These are phyloP conservation scores for Chrysaora quinquecirrha DNA, from an alignment of 30 jellyfish, hydroid and myxozoan genomes.

Conservation along the genomic window DNA sequence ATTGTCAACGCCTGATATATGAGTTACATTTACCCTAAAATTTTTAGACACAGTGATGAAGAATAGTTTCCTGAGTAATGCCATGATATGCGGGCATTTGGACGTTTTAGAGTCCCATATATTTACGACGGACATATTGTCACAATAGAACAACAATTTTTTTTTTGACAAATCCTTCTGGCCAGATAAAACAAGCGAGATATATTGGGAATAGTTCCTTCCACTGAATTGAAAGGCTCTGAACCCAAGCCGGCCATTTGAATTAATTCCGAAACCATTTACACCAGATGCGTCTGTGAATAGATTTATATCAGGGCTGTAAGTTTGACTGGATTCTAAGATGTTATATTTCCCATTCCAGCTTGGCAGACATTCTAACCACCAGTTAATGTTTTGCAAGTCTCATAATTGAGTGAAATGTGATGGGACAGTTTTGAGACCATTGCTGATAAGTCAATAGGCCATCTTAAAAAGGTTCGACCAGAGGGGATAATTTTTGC, in stretches of 20 bases:
- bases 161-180: neutral
- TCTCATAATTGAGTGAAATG: neutral
- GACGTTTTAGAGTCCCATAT: neutral
- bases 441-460: neutral
- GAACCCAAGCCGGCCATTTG: neutral
- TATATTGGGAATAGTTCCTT: neutral
- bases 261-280: neutral
- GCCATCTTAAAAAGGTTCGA: neutral
- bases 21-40: neutral
- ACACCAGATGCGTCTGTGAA: no score
- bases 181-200: neutral
- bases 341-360: neutral
- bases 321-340: neutral
- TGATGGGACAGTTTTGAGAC: neutral
- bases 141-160: slow-evolving; percentile 1
- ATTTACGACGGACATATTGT: slow-evolving; percentile 7
- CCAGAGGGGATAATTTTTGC: slow-evolving; percentile 3
- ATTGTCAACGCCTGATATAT: neutral
- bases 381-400: neutral
- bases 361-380: neutral
- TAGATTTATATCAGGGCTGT: no score
- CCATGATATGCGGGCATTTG: neutral
- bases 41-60: neutral
- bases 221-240: neutral
- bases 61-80: neutral